Evolutionary conservation across 2,888 invertebrate species (phyloP), one percentile per base, ranked within the genome.

Genomic region (Napeogenes sylphis): DNA sequence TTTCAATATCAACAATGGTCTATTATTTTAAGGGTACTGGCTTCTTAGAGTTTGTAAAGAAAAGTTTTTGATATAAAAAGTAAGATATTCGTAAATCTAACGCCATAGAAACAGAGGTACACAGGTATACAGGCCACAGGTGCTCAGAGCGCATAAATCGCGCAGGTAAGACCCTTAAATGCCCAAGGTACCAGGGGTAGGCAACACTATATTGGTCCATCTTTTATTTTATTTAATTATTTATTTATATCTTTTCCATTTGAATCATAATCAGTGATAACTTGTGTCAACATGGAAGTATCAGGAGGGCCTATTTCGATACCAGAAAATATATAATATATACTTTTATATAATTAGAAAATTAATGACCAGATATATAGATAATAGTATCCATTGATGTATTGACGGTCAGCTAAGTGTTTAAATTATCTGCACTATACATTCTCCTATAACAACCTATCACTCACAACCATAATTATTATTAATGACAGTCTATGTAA

Each of bases 101-200:
- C 63, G 59, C 55, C 58, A 12, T 59, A 56, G 54, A 54, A 42
- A 63, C 32, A 51, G 30, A 55, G 56, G 46, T 57, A 61, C 21
- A 21, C 21, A 21, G 21, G 21, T 21, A 21, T 21, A 21, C 21
- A 21, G 65, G 69, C 69, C 74, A 76, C 81, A 81, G 80, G 82
- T 78, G 81, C 68, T 51, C 67, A 67, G 74, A 72, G 71, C 73
- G 69, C 74, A 77, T 80, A 79, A 78, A 77, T 79, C 75, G 77
- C 69, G 72, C 82, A 83, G 82, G 83, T 82, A 75, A 77, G 78
- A 77, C 82, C 79, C 76, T 77, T 76, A 58, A 46, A 46, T 58
- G 56, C 56, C 55, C 55, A 33, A 32, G 4, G 14, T 32, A 10
- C n/a, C 71, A 70, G 73, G 62, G 66, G 70, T 69, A 3, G n/a